Conservation (phyloP, 2,888 invertebrate species). For the Philopedon plagiatum region DNA sequence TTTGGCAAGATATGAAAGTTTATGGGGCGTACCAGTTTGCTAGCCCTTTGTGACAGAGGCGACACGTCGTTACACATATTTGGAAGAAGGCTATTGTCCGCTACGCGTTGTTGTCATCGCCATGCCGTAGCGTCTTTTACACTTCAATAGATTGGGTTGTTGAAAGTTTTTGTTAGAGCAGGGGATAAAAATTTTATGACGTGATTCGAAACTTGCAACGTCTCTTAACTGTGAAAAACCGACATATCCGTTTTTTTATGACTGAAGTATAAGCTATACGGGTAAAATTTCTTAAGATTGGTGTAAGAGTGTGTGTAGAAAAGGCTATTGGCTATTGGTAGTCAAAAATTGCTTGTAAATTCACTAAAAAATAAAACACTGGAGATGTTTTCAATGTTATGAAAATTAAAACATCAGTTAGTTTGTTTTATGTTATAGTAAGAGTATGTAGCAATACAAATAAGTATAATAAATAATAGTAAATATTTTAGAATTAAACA, state of each 20-base stretch:
- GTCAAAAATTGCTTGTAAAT: too few species aligned
- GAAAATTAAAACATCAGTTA: too few species aligned
- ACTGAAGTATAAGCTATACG: background rate
- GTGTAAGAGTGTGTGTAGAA: too few species aligned
- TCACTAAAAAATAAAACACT: too few species aligned
- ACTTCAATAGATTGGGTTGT: slow-evolving; percentile 39
- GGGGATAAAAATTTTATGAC: slow-evolving; percentile 28
- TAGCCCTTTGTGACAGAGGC: slow-evolving; percentile 45
- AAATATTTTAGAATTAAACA: too few species aligned
- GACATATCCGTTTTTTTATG: background rate
- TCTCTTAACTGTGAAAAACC: background rate
- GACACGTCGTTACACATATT: slow-evolving; percentile 50
- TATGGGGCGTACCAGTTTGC: slow-evolving; percentile 48
- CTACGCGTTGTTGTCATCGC: slow-evolving; percentile 37
- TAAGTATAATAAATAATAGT: too few species aligned
- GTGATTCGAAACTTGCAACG: slow-evolving; percentile 8
- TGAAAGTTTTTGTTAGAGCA: slow-evolving; percentile 32
- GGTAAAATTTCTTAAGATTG: too few species aligned
- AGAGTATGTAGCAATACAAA: too few species aligned
- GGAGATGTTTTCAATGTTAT: too few species aligned
- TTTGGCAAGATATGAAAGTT: slow-evolving; percentile 45
- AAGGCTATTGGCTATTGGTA: too few species aligned
- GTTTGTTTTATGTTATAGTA: too few species aligned
- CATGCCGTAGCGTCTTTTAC: slow-evolving; percentile 39
- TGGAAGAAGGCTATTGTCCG: slow-evolving; percentile 43